phyloP scores from a whole-genome alignment of 2,797 vertebrate species.

The Hydrolagus colliei region DNA sequence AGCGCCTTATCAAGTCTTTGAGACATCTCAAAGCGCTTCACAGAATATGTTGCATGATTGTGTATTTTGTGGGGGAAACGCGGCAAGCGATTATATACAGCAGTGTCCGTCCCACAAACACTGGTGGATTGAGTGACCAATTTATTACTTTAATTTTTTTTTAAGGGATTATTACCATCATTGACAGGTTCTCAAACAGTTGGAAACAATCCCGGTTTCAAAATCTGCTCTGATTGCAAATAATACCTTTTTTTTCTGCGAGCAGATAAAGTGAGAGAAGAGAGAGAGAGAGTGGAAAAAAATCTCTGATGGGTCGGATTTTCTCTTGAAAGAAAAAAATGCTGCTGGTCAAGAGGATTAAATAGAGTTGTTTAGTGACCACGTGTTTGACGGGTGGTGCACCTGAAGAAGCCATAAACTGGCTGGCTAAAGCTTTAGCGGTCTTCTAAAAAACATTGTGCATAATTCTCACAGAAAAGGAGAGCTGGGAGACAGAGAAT shows the following conservation, averaged over 20 bases:
- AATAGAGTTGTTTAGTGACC: not conserved
- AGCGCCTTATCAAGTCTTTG: too few species aligned
- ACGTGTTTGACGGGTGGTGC: not conserved
- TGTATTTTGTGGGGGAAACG: too few species aligned
- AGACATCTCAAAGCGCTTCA: too few species aligned
- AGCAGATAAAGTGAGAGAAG: not conserved
- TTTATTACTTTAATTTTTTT: too few species aligned
- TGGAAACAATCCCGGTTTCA: too few species aligned
- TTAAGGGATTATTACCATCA: too few species aligned
- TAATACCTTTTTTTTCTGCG: not conserved
- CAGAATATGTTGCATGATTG: too few species aligned
- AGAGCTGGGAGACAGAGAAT: constrained; percentile 29
- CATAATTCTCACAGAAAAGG: not conserved
- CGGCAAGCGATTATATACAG: too few species aligned
- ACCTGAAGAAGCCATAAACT: not conserved
- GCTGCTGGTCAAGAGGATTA: constrained; percentile 13
- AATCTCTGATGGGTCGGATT: not conserved
- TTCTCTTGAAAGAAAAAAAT: constrained; percentile 23
- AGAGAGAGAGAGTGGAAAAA: not conserved
- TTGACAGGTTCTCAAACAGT: too few species aligned
- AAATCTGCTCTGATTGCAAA: too few species aligned
- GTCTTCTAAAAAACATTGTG: not conserved
- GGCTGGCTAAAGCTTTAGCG: not conserved
- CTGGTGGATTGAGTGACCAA: too few species aligned
- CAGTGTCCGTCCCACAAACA: too few species aligned